These are phyloP conservation scores for Heliconius charithonia DNA, from an alignment of 2,888 invertebrate genomes.

Conservation along the genomic window DNA sequence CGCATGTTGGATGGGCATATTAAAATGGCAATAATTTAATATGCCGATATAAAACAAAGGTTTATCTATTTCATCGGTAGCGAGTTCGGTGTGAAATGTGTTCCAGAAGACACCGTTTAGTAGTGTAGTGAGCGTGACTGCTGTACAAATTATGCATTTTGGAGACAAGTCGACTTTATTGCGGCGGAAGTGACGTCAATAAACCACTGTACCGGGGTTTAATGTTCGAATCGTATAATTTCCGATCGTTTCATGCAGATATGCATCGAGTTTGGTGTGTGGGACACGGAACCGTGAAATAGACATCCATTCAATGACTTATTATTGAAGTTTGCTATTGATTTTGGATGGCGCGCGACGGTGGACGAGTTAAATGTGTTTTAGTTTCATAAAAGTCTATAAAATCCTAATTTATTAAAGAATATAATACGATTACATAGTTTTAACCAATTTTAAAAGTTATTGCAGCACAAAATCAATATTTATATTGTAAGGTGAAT, in stretches of 20 bases:
- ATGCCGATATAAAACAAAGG: slow-evolving; percentile 79
- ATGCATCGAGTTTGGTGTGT: slow-evolving; percentile 65
- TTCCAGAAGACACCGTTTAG: slow-evolving; percentile 82
- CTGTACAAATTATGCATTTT: slow-evolving; percentile 82
- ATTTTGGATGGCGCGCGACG: slow-evolving; percentile 15
- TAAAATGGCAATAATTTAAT: slow-evolving; percentile 78
- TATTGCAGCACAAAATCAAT: not conserved
- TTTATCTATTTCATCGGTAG: slow-evolving; percentile 77
- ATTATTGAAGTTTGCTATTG: slow-evolving; percentile 27
- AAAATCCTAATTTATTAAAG: not conserved
- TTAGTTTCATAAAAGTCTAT: not conserved
- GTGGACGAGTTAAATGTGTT: not conserved
- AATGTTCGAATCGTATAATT: slow-evolving; percentile 76
- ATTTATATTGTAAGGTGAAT: not conserved
- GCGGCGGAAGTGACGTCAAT: slow-evolving; percentile 81
- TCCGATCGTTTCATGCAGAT: slow-evolving; percentile 73
- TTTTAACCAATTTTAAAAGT: no score
- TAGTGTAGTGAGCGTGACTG: slow-evolving; percentile 81
- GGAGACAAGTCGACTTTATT: slow-evolving; percentile 81
- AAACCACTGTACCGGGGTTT: slow-evolving; percentile 79
- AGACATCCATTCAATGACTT: slow-evolving; percentile 34
- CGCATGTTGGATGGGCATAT: slow-evolving; percentile 55
- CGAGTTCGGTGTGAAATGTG: slow-evolving; percentile 82
- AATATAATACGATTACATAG: not conserved
- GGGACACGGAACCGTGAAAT: slow-evolving; percentile 50